A percentile compares a stretch with the other conserved stretches of the same genome.
Evolutionary conservation across 2,888 invertebrate genomes (phyloP).

Genomic region (Tricholauxania praeusta): DNA sequence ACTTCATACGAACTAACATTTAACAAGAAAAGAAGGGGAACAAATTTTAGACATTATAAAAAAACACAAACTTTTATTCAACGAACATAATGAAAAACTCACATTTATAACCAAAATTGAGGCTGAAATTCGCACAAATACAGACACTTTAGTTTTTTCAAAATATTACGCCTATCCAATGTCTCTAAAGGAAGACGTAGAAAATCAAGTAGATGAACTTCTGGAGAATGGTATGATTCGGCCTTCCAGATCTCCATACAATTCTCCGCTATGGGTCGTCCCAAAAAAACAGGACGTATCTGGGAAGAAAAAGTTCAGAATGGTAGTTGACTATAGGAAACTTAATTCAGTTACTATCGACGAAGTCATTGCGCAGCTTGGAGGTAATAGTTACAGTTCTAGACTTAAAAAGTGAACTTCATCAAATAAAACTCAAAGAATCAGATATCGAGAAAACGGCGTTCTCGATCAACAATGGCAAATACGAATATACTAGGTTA

Average conservation of each 20-base stretch:
- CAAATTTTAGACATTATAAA: background rate
- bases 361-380: constrained; percentile 31
- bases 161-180: too few relatives aligned
- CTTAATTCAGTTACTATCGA: constrained; percentile 35
- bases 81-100: too few relatives aligned
- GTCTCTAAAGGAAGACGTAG: too few relatives aligned
- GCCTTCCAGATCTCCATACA: too few relatives aligned
- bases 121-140: constrained; percentile 36
- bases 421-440: constrained; percentile 35
- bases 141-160: constrained; percentile 29
- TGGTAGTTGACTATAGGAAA: too few relatives aligned
- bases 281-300: too few relatives aligned
- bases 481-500: constrained; percentile 37
- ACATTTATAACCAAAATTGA: constrained; percentile 26
- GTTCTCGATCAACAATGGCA: constrained; percentile 36
- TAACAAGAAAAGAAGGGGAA: background rate
- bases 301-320: too few relatives aligned
- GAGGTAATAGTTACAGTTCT: constrained; percentile 22
- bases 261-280: too few relatives aligned
- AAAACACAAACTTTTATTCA: too few relatives aligned
- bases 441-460: constrained; percentile 23
- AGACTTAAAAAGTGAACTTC: constrained; percentile 23
- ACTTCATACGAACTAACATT: background rate
- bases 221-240: constrained; percentile 35
- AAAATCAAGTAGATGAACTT: constrained; percentile 33